Evolutionary conservation across 2,797 vertebrate genomes (phyloP).

Genomic region (Falco cherrug): DNA sequence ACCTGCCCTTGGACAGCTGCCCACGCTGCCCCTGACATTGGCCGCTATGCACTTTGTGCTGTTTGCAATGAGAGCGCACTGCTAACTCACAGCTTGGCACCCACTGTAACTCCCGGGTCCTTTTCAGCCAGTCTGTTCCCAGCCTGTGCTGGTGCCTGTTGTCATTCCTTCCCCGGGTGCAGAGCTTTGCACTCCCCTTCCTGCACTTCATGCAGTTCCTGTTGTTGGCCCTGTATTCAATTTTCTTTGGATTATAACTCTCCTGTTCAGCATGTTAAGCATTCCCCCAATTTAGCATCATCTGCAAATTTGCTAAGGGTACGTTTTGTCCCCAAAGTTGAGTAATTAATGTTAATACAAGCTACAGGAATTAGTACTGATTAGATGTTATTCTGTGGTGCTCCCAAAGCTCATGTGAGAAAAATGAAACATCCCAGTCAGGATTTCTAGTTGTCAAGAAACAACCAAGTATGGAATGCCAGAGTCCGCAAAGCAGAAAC

Average conservation of each 20-base stretch:
- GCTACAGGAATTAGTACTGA: conserved; percentile 56
- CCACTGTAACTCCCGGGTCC: background rate
- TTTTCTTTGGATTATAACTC: background rate
- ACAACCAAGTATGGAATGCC: conserved; percentile 3
- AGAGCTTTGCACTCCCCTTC: background rate
- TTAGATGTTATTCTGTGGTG: conserved; percentile 44
- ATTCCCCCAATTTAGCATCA: background rate
- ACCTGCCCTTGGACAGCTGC: background rate
- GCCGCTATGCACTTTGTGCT: fast-evolving
- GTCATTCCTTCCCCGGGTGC: background rate
- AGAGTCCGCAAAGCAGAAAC: conserved; percentile 31
- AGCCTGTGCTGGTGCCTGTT: background rate
- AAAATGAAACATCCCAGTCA: conserved; percentile 54
- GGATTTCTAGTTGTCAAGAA: conserved; percentile 48
- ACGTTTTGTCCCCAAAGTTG: conserved; percentile 19
- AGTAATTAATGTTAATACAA: conserved; percentile 63
- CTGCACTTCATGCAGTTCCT: background rate
- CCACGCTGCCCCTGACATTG: background rate
- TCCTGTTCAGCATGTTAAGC: background rate
- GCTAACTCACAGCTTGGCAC: background rate
- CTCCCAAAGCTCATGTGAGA: conserved; percentile 41
- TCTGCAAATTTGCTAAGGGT: conserved; percentile 10
- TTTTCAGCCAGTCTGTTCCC: background rate
- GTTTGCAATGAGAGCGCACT: background rate
- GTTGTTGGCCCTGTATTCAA: background rate